Evolutionary conservation across 2,113 vertebrate species (phyloP).

Genomic region (Gymnorhina tibicen): DNA sequence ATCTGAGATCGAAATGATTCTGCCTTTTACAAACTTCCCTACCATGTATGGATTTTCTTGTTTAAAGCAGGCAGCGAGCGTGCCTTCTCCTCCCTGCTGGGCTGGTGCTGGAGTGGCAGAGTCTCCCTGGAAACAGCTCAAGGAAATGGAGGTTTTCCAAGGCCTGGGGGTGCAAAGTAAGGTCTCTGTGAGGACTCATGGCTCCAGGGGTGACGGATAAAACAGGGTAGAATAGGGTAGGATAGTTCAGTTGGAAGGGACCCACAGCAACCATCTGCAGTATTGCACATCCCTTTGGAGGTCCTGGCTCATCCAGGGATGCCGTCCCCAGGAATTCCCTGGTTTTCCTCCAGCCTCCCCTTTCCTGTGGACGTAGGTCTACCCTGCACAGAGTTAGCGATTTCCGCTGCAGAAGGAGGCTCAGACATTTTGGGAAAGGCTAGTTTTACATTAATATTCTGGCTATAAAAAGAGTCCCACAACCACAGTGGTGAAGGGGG

Average conservation of each 20-base stretch:
- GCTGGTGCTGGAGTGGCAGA: not conserved
- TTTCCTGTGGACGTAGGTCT: not conserved
- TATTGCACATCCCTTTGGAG: not conserved
- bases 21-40: conserved; percentile 18
- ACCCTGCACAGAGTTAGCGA: not conserved
- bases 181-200: not conserved
- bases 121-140: not conserved
- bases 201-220: not conserved
- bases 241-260: not conserved
- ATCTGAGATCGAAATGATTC: not conserved
- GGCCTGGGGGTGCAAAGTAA: not conserved
- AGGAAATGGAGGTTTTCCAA: not conserved
- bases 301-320: not conserved
- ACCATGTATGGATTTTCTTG: conserved; percentile 50
- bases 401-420: not conserved
- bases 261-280: fast-evolving
- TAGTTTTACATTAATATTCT: not conserved
- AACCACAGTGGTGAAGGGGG: fast-evolving
- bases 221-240: fast-evolving
- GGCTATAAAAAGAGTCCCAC: not conserved
- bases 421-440: not conserved
- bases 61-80: not conserved
- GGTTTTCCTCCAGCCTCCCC: not conserved
- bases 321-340: not conserved
- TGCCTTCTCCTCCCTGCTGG: not conserved